These are phyloP conservation scores for Anguilla obscura DNA, from an alignment of 2,797 vertebrate species.

Conservation along the genomic window DNA sequence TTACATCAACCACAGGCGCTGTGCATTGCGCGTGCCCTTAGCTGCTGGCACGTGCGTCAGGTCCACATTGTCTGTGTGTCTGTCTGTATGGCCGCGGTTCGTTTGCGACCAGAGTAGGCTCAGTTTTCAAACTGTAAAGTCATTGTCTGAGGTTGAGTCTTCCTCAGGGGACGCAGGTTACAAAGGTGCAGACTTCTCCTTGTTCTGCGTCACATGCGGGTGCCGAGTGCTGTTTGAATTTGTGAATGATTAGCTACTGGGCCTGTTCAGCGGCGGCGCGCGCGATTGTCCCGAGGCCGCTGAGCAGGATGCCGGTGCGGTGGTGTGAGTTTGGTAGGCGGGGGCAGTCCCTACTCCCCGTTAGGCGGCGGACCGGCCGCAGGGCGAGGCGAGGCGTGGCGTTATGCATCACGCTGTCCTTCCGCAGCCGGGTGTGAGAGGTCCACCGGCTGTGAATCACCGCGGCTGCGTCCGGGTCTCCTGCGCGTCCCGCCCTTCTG, in stretches of 20 bases:
- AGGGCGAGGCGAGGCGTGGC: background rate
- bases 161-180: background rate
- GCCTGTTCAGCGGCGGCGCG: background rate
- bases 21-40: background rate
- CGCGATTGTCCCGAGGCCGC: background rate
- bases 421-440: background rate
- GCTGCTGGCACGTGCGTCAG: background rate
- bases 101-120: background rate
- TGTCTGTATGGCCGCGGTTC: background rate
- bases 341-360: background rate
- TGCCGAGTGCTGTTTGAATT: background rate
- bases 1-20: background rate
- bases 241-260: background rate
- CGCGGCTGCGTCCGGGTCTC: background rate
- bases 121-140: background rate
- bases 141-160: background rate
- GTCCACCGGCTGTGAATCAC: background rate
- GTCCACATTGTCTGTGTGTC: background rate
- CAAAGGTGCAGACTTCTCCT: background rate
- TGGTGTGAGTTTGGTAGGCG: background rate
- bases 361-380: background rate
- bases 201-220: background rate
- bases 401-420: background rate
- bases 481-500: background rate
- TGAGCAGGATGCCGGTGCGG: background rate